phyloP scores from a whole-genome alignment of 2,797 vertebrate species.

The Synanceia verrucosa region DNA sequence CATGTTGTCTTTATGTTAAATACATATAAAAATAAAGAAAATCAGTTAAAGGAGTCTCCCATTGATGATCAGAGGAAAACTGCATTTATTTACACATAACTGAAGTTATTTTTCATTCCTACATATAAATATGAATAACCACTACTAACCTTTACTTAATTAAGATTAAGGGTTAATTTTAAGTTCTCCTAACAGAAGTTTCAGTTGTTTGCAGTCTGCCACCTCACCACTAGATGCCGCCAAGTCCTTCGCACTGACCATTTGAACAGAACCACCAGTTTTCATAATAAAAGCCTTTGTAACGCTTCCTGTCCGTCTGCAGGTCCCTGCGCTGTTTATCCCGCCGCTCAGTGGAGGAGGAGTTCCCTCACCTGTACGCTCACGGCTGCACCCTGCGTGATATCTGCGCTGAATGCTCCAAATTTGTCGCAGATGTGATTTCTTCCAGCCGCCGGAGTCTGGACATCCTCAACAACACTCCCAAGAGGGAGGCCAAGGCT shows the following conservation, averaged over 20 bases:
- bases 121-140: neutral
- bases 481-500: constrained; percentile 73
- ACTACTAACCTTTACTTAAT: neutral
- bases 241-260: neutral
- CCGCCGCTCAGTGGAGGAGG: constrained; percentile 89
- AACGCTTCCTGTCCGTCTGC: neutral
- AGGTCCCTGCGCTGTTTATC: constrained; percentile 87
- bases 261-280: neutral
- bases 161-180: neutral
- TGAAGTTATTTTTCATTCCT: neutral
- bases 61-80: too few relatives aligned
- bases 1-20: constrained; percentile 3
- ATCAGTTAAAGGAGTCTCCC: too few relatives aligned
- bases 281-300: neutral
- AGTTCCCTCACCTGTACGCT: constrained; percentile 94
- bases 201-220: neutral
- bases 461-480: constrained; percentile 89
- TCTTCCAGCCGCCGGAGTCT: constrained; percentile 93
- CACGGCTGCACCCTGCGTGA: constrained; percentile 91
- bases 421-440: constrained; percentile 91
- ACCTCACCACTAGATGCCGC: neutral
- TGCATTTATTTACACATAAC: neutral
- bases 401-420: constrained; percentile 90
- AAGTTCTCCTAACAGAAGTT: neutral
- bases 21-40: neutral